These are phyloP conservation scores for Acrocephalus kingi DNA, from an alignment of 2,113 vertebrate species.

Conservation along the genomic window DNA sequence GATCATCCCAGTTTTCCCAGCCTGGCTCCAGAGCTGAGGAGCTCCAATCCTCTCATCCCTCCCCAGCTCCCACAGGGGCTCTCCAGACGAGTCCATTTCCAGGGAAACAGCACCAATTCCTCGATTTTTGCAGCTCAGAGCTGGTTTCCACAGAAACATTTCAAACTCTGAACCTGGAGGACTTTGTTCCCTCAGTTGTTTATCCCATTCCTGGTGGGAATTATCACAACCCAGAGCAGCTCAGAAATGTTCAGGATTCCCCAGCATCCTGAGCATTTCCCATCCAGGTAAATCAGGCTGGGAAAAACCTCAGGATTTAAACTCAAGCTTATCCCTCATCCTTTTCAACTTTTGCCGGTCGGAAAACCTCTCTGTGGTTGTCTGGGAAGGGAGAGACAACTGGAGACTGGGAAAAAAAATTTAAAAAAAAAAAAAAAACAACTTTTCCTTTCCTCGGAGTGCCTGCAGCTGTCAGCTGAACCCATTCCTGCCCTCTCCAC, in stretches of 20 bases:
- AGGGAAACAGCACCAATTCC: not conserved
- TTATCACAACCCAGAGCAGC: not conserved
- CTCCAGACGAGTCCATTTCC: not conserved
- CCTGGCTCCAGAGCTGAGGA: not conserved
- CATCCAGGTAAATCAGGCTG: not conserved
- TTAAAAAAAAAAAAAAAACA: constrained; percentile 39
- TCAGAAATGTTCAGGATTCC: not conserved
- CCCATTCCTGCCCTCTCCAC: constrained; percentile 50
- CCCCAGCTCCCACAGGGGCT: not conserved
- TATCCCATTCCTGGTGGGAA: not conserved
- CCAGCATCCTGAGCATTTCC: fast-evolving
- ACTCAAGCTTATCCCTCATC: not conserved
- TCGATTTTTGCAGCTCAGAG: not conserved
- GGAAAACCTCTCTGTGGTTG: not conserved
- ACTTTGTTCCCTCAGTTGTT: not conserved
- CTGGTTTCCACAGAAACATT: not conserved
- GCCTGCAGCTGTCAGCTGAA: constrained; percentile 74
- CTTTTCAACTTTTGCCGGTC: not conserved
- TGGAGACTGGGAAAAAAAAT: constrained; percentile 46
- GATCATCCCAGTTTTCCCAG: not conserved
- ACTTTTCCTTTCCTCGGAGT: constrained; percentile 51
- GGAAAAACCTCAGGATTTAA: not conserved
- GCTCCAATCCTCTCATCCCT: not conserved
- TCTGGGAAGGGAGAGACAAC: constrained; percentile 55
- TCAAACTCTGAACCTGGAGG: not conserved